Conservation (phyloP, 1,140 invertebrate species). For the Drosophila equinoxialis region DNA sequence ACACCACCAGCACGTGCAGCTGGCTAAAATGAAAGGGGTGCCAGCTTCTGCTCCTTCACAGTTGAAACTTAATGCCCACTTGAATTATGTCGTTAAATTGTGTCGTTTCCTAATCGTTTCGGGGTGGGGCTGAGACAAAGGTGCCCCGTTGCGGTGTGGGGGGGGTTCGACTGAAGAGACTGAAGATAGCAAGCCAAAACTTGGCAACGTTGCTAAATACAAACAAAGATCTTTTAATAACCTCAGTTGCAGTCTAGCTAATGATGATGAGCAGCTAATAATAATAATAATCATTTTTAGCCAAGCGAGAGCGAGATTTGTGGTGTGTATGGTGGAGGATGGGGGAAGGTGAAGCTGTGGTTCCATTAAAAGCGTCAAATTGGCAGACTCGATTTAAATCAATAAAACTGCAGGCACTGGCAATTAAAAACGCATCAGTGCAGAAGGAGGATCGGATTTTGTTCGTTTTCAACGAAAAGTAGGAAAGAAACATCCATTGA, state of each 20-base stretch:
- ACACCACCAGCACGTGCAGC: conserved; percentile 55
- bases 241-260: conserved; percentile 33
- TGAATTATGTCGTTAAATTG: conserved; percentile 82
- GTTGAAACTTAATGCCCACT: conserved; percentile 75
- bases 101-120: conserved; percentile 78
- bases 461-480: neutral
- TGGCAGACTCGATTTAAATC: conserved; percentile 79
- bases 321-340: too few relatives aligned
- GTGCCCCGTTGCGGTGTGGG: neutral
- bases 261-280: conserved; percentile 75
- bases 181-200: neutral
- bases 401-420: conserved; percentile 67
- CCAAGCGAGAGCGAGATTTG: conserved; percentile 32
- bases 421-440: conserved; percentile 79
- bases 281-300: conserved; percentile 65
- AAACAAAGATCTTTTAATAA: conserved; percentile 64
- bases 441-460: neutral
- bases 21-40: conserved; percentile 56
- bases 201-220: conserved; percentile 41
- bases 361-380: conserved; percentile 74
- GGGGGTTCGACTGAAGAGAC: neutral
- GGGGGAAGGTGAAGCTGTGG: neutral
- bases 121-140: conserved; percentile 62
- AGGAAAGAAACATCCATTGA: neutral
- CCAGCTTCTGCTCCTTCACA: conserved; percentile 21